Conservation (phyloP, 2,888 invertebrate species). For the Drosophila eohydei region DNA sequence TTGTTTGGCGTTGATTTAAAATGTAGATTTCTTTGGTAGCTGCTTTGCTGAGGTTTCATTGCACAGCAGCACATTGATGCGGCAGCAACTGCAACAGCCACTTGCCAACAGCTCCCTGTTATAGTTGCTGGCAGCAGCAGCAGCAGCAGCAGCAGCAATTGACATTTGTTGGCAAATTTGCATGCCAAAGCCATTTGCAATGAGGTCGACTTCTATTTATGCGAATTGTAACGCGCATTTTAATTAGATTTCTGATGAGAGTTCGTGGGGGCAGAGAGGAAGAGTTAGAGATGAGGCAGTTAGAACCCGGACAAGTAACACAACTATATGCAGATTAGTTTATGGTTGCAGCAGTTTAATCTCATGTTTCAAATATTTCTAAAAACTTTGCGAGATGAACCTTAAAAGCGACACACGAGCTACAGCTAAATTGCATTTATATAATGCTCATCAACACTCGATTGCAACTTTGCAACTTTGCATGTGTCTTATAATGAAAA, state of each 20-base stretch:
- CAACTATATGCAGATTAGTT: constrained; percentile 23
- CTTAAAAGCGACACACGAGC: constrained; percentile 52
- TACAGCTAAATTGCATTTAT: constrained; percentile 25
- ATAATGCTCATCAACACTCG: not conserved
- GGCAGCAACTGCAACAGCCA: constrained; percentile 29
- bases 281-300: not conserved
- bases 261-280: not conserved
- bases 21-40: constrained; percentile 70
- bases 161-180: constrained; percentile 59
- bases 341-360: constrained; percentile 16
- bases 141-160: constrained; percentile 21
- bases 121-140: not conserved
- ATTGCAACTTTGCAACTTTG: constrained; percentile 32
- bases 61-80: constrained; percentile 59
- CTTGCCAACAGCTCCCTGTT: constrained; percentile 12
- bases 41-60: constrained; percentile 51
- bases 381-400: constrained; percentile 46
- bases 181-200: constrained; percentile 62
- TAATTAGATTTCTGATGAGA: constrained; percentile 62
- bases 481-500: constrained; percentile 17
- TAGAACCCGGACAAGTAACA: constrained; percentile 12
- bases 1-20: constrained; percentile 60
- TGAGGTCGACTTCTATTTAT: constrained; percentile 56
- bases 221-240: constrained; percentile 72
- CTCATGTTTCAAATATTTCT: constrained; percentile 7